Conservation (phyloP, 2,888 invertebrate genomes). For the Pterostichus niger region DNA sequence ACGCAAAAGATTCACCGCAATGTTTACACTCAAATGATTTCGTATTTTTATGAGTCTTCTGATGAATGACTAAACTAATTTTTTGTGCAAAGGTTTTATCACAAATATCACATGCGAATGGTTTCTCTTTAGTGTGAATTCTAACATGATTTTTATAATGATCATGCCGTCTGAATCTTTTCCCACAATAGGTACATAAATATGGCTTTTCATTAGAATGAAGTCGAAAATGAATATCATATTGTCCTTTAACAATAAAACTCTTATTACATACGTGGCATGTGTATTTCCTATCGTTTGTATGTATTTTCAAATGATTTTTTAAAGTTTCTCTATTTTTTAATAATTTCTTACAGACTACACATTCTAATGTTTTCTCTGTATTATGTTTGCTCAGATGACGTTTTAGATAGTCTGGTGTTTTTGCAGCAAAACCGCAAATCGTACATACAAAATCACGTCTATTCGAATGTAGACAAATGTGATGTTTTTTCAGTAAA, state of each 20-base stretch:
- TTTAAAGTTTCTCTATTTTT: neutral
- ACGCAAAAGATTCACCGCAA: neutral
- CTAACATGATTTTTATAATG: slow-evolving; percentile 78
- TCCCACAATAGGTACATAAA: slow-evolving; percentile 76
- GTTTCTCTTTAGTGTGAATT: slow-evolving; percentile 79
- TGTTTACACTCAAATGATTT: neutral
- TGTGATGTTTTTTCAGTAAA: neutral
- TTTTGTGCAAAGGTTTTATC: slow-evolving; percentile 80
- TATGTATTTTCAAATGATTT: slow-evolving; percentile 6
- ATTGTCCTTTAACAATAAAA: slow-evolving; percentile 1
- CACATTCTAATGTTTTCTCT: neutral
- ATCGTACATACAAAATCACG: neutral
- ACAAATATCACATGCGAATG: slow-evolving; percentile 74
- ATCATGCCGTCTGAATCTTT: slow-evolving; percentile 75
- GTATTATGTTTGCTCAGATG: neutral
- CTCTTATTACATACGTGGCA: neutral
- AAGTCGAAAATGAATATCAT: slow-evolving; percentile 75
- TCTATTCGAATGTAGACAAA: neutral
- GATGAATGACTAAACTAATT: slow-evolving; percentile 53
- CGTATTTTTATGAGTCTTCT: slow-evolving; percentile 7
- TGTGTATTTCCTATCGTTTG: neutral
- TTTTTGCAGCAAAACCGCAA: neutral
- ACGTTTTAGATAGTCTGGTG: neutral
- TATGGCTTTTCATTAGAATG: slow-evolving; percentile 78
- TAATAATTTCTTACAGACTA: neutral